Conservation (phyloP, 2,797 vertebrate species). For the Semaprochilodus insignis region DNA sequence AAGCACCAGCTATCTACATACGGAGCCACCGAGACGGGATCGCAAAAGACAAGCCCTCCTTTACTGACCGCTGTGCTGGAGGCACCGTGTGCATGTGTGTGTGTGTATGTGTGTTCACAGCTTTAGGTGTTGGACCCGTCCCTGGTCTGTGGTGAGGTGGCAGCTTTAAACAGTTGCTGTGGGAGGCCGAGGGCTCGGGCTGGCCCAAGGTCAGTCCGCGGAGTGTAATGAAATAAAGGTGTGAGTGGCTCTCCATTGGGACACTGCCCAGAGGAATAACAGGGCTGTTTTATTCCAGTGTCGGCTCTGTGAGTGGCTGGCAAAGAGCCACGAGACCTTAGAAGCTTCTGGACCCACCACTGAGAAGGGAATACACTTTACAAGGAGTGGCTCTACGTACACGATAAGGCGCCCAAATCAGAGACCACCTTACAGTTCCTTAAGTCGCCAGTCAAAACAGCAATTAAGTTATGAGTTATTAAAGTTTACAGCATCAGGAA, state of each 20-base stretch:
- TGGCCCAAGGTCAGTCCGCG: slow-evolving; percentile 70
- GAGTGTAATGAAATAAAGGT: slow-evolving; percentile 67
- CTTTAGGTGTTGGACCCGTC: slow-evolving; percentile 36
- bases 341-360: neutral
- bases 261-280: slow-evolving; percentile 63
- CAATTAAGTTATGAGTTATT: too few relatives aligned
- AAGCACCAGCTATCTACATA: slow-evolving; percentile 16
- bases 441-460: too few relatives aligned
- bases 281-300: slow-evolving; percentile 71
- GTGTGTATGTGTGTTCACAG: slow-evolving; percentile 44
- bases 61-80: slow-evolving; percentile 18
- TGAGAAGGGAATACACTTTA: neutral
- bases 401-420: too few relatives aligned
- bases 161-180: slow-evolving; percentile 59
- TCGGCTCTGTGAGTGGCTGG: slow-evolving; percentile 36
- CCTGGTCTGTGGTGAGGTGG: slow-evolving; percentile 42
- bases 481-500: too few relatives aligned
- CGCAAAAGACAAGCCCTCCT: slow-evolving; percentile 26
- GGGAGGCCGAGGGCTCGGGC: slow-evolving; percentile 53
- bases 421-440: too few relatives aligned
- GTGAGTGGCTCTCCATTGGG: slow-evolving; percentile 60
- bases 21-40: slow-evolving; percentile 20
- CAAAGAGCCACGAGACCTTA: neutral
- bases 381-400: too few relatives aligned
- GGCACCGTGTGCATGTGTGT: neutral